Conservation (phyloP, 2,888 invertebrate genomes). For the Argyresthia albistria region DNA sequence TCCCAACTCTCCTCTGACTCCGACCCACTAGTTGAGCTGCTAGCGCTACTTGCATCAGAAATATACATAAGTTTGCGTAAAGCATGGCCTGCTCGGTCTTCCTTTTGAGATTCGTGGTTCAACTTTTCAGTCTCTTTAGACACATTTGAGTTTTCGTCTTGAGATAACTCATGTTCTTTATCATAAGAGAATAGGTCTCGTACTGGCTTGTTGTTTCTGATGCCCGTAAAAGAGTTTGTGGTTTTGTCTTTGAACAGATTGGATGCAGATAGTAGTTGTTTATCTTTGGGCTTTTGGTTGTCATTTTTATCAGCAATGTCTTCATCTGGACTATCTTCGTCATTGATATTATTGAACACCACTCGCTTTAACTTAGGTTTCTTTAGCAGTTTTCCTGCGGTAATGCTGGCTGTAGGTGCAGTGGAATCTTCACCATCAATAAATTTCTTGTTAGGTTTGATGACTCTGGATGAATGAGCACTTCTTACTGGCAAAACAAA, state of each 20-base stretch:
- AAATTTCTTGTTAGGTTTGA: conserved; percentile 90
- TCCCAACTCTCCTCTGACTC: conserved; percentile 63
- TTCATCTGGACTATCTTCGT: conserved; percentile 42
- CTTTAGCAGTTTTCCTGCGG: conserved; percentile 57
- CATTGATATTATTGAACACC: conserved; percentile 54
- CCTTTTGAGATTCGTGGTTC: conserved; percentile 38
- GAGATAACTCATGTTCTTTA: conserved; percentile 45
- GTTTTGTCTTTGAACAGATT: conserved; percentile 61
- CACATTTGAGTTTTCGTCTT: conserved; percentile 55
- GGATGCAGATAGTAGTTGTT: conserved; percentile 35
- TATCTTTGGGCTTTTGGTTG: conserved; percentile 42
- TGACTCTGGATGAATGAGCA: conserved; percentile 88
- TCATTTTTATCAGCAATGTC: conserved; percentile 39
- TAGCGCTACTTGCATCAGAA: conserved; percentile 62
- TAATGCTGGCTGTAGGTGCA: conserved; percentile 25
- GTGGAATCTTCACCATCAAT: conserved; percentile 76
- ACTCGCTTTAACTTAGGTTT: conserved; percentile 62
- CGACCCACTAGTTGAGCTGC: conserved; percentile 56
- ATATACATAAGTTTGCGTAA: conserved; percentile 63
- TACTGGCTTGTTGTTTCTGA: conserved; percentile 37
- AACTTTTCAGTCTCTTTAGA: conserved; percentile 45
- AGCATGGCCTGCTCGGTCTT: conserved; percentile 57
- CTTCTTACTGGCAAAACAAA: conserved; percentile 87
- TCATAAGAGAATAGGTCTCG: conserved; percentile 55
- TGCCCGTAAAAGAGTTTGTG: conserved; percentile 48